These are phyloP conservation scores for Phalera bucephala DNA, from an alignment of 2,888 invertebrate genomes.

Conservation along the genomic window DNA sequence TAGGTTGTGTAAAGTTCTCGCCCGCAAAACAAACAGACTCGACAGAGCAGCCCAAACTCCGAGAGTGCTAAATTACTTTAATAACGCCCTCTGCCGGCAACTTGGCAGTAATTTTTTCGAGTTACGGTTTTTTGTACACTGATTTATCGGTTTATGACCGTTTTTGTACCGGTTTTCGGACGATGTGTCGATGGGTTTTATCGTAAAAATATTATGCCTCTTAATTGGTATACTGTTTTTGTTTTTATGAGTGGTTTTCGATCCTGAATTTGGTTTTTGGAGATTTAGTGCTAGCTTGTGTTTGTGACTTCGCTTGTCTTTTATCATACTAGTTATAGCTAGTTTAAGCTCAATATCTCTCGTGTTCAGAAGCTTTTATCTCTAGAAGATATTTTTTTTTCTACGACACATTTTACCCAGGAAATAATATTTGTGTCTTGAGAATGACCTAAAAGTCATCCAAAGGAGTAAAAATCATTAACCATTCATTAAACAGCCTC, in stretches of 20 bases:
- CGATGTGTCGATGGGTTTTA: conserved; percentile 14
- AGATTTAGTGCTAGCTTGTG: no score
- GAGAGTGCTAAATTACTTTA: conserved; percentile 73
- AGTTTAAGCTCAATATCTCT: no score
- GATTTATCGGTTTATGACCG: conserved; percentile 19
- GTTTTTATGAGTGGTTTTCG: no score
- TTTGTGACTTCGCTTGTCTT: no score
- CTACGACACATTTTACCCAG: no score
- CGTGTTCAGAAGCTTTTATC: background rate
- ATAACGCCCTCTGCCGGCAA: conserved; percentile 47
- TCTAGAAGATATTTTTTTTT: background rate
- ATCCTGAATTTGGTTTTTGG: no score
- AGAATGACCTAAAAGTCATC: no score
- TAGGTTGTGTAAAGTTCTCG: conserved; percentile 79
- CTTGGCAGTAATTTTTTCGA: conserved; percentile 27
- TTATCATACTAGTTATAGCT: no score
- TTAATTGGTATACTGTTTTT: no score
- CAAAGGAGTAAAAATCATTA: no score
- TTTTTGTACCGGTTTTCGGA: conserved; percentile 20
- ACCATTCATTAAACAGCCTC: no score
- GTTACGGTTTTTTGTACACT: conserved; percentile 45
- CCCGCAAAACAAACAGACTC: conserved; percentile 80
- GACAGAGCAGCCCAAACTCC: conserved; percentile 57
- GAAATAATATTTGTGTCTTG: no score
- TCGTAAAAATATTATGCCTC: conserved; percentile 3